Percentiles rank a stretch among this genome's conserved stretches.
Evolutionary conservation across 2,888 invertebrate species (phyloP).

Genomic region (Phalangium opilio): DNA sequence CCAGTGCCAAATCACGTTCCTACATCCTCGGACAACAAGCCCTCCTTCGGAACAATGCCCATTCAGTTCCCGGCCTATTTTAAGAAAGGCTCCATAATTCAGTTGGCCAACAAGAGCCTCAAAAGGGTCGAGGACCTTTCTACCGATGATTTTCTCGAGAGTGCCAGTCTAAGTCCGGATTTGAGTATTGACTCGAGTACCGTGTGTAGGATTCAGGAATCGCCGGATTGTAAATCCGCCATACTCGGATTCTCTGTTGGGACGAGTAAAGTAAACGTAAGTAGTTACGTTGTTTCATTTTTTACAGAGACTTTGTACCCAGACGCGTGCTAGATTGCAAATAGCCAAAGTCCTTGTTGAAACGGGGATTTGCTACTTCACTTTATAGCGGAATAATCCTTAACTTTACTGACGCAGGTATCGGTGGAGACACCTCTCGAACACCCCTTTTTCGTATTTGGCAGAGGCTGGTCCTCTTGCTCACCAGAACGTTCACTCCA

Average conservation of each 20-base stretch:
- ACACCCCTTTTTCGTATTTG: slow-evolving; percentile 82
- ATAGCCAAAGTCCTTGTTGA: too few species aligned
- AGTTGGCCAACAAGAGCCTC: slow-evolving; percentile 60
- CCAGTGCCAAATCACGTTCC: slow-evolving; percentile 5
- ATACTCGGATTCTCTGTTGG: slow-evolving; percentile 63
- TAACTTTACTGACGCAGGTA: slow-evolving; percentile 44
- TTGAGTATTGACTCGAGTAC: slow-evolving; percentile 70
- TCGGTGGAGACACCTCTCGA: slow-evolving; percentile 66
- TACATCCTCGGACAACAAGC: slow-evolving; percentile 6
- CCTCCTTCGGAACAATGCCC: slow-evolving; percentile 5
- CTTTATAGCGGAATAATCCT: too few species aligned
- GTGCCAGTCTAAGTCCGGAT: slow-evolving; percentile 58
- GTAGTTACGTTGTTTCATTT: slow-evolving; percentile 17
- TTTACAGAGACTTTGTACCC: too few species aligned
- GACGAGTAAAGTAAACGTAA: slow-evolving; percentile 51
- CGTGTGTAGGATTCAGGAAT: slow-evolving; percentile 61
- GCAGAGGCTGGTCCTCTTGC: slow-evolving; percentile 80
- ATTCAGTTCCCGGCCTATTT: slow-evolving; percentile 38
- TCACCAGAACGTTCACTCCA: slow-evolving; percentile 58
- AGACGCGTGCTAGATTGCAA: too few species aligned
- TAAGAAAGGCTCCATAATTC: slow-evolving; percentile 41
- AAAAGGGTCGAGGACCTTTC: slow-evolving; percentile 73
- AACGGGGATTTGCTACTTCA: too few species aligned
- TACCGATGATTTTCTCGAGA: slow-evolving; percentile 73
- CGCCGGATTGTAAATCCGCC: slow-evolving; percentile 39